Base-by-base conservation (phyloP, 2,888 invertebrate species). In the Synergus japonicus region DNA sequence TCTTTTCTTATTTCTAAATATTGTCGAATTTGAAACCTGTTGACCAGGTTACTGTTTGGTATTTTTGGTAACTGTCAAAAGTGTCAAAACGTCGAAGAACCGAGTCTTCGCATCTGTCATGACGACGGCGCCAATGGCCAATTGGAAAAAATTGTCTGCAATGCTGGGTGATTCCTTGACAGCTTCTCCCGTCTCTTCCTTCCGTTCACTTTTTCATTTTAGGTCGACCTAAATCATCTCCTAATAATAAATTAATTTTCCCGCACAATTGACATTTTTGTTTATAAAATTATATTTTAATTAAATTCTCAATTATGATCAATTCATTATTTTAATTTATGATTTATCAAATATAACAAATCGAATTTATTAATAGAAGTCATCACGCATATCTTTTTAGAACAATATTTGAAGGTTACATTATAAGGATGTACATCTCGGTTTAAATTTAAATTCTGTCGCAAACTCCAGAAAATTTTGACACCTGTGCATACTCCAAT, bases 71-170 rank as follows among this genome's bases (percentile, higher is more conserved):
- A 73, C 49, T 54, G 73, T 73, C 49, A 73, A 54, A 73, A 73
- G n/a, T 73, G 49, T 54, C 54, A 73, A 73, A 54, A 54, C 9
- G 13, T 73, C 22, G 22, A 60, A 73, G 49, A 73, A 73, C 9
- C 37, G 73, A 49, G 73, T 54, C 73, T 37, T 37, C 8, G 54
- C 73, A 73, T 54, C 8, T 73, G 73, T 29, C 54, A 54, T 54
- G 29, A 49, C 29, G 49, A 73, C 49, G 73, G 73, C 73, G 73
- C 73, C 73, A 37, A 73, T 15, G 29, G 37, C 37, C 54, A 73
- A 73, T 54, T n/a, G 37, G 73, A 73, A 73, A 73, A 73, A 73
- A 73, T 54, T 73, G 73, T 73, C 73, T 73, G 37, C 54, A 73
- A 73, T 29, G 73, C 54, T 73, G 46, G 22, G 22, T 67, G 67